Base-by-base conservation (phyloP, 1,140 invertebrate genomes). In the Saccostrea echinata region DNA sequence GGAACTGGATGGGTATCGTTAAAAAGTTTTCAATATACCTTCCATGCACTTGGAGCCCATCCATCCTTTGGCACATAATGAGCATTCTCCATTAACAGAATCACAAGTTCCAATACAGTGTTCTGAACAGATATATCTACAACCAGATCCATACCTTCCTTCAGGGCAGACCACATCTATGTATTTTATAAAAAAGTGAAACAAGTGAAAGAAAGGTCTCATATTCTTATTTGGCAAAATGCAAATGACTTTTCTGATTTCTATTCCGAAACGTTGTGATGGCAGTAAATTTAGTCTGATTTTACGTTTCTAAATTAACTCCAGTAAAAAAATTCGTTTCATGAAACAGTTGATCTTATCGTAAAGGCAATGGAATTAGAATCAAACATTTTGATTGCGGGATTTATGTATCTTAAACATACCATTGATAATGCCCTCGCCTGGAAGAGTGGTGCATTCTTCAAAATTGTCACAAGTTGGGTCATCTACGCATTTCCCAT, bases 91-190 rank as follows among this genome's bases (percentile, higher is more conserved):
- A 27, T 76, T 76, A 11, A 30, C 2, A 18, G 68, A 76, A 33
- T 76, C 68, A 76, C 68, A 76, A 16, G 68, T 76, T 16, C 68
- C 68, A 11, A 76, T 76, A 30, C 68, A 76, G 27, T 76, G 68
- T 33, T 76, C 68, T 18, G 68, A 76, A 30, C 68, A 76, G 2
- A 8, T 27, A 4, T 76, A 76, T 30, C 68, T 76, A 30, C 68
- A 76, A 6, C 68, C 68, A 11, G 27, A 27, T 16, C 68, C 68
- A 33, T 35, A 76, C 27, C 11, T 76, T 33, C 68, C 68, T 16
- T 76, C 68, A 12, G 68, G 68, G 27, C 68, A 76, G 4, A 76
- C 24, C 27, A 30, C 68, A 33, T 33, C 68, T 76, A 76, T 1
- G 33, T 0, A 27, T n/a, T n/a, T n/a, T 43, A 43, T 43, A 6